These are phyloP conservation scores for Prietella phreatophila DNA, from an alignment of 2,113 vertebrate genomes.

Conservation along the genomic window DNA sequence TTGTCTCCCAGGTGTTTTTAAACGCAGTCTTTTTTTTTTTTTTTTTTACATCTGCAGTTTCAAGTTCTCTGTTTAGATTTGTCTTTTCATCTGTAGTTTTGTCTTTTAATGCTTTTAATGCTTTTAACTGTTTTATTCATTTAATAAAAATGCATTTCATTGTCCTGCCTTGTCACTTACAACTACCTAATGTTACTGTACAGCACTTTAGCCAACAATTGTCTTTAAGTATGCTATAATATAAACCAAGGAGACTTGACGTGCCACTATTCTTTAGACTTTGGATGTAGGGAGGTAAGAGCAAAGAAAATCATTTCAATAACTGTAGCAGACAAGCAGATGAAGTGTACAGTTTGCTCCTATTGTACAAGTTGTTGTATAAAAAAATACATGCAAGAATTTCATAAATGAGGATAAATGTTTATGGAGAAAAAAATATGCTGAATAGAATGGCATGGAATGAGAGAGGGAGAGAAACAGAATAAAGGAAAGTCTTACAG, in stretches of 20 bases:
- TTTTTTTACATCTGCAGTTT: background rate
- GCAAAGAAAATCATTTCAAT: background rate
- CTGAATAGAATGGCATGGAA: background rate
- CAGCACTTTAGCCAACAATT: background rate
- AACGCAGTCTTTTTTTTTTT: no score
- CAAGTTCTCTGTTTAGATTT: background rate
- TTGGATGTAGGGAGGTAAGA: background rate
- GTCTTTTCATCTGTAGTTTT: background rate
- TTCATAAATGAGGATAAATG: background rate
- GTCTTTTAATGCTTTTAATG: background rate
- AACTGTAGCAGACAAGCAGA: background rate
- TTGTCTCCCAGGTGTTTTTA: background rate
- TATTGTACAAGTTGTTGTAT: background rate
- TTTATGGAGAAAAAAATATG: background rate
- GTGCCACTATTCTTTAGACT: no score
- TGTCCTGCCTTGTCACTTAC: background rate
- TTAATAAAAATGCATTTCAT: background rate
- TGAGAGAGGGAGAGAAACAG: conserved; percentile 6
- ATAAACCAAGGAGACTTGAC: background rate
- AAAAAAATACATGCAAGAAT: background rate
- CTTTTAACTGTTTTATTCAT: background rate
- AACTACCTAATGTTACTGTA: background rate
- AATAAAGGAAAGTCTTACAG: conserved; percentile 15
- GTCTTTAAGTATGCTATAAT: background rate
- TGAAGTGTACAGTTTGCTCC: no score